A percentile compares a stretch with the other conserved stretches of the same genome.
Evolutionary conservation across 2,113 vertebrate genomes (phyloP).

Genomic region (Mobula hypostoma): DNA sequence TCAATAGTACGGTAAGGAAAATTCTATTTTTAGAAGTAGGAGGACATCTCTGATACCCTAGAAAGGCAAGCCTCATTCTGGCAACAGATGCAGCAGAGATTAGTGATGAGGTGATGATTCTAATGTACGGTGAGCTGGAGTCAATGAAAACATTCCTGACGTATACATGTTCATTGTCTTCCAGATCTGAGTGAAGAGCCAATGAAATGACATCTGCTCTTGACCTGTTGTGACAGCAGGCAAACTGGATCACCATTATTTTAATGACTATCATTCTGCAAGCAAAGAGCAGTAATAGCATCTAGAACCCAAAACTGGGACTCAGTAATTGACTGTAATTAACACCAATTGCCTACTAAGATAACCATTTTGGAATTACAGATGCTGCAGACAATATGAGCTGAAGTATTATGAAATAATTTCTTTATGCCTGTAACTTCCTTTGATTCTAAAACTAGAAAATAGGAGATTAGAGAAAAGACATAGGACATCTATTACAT

Average conservation of each 20-base stretch:
- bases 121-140: too few species aligned
- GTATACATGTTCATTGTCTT: too few species aligned
- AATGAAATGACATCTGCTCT: too few species aligned
- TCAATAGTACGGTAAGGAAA: too few species aligned
- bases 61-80: too few species aligned
- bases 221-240: too few species aligned
- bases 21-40: too few species aligned
- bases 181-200: too few species aligned
- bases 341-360: background rate
- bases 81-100: too few species aligned
- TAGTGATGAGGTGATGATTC: too few species aligned
- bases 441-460: background rate
- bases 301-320: background rate
- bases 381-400: background rate
- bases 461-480: background rate
- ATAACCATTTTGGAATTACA: background rate
- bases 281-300: background rate
- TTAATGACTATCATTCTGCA: background rate
- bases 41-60: too few species aligned
- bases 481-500: background rate
- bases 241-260: background rate
- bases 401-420: background rate
- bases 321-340: background rate
- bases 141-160: too few species aligned
- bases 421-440: background rate